Percentiles rank a stretch among this genome's conserved stretches.
These are phyloP conservation scores for Ichneumon xanthorius DNA, from an alignment of 2,888 invertebrate genomes.

Conservation along the genomic window DNA sequence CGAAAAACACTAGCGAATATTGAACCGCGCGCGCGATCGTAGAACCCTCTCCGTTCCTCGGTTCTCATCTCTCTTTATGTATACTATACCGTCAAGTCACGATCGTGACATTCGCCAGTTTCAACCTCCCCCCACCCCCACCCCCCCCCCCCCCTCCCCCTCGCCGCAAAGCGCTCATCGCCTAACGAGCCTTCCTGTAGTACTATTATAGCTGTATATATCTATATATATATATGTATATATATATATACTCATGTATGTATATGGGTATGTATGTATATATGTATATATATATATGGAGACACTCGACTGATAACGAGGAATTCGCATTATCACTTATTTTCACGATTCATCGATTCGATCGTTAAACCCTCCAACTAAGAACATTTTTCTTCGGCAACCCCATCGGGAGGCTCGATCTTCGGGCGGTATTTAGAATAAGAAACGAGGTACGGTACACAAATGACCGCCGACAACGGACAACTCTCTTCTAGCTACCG, in stretches of 20 bases:
- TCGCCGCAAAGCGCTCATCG: conserved; percentile 30
- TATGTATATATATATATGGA: background rate
- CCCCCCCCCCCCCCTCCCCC: too few relatives aligned
- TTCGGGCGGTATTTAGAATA: too few relatives aligned
- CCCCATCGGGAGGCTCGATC: background rate
- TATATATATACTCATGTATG: too few relatives aligned
- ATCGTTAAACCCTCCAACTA: conserved; percentile 2
- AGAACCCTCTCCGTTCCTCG: conserved; percentile 12
- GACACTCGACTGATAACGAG: conserved; percentile 10
- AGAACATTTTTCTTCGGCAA: background rate
- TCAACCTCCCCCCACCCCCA: conserved; percentile 47
- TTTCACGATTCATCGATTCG: conserved; percentile 31
- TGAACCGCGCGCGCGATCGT: conserved; percentile 46
- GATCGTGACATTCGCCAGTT: conserved; percentile 66
- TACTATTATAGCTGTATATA: background rate
- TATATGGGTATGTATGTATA: background rate
- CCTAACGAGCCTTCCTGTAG: conserved; percentile 58
- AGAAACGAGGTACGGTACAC: background rate
- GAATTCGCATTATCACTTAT: conserved; percentile 51
- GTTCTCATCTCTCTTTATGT: conserved; percentile 49
- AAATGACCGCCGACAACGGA: conserved; percentile 4
- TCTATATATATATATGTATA: background rate
- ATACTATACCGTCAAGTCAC: conserved; percentile 53
- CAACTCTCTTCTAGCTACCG: conserved; percentile 21
- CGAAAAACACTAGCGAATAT: conserved; percentile 65